phyloP scores from a whole-genome alignment of 2,113 vertebrate genomes.

The Laterallus jamaicensis region DNA sequence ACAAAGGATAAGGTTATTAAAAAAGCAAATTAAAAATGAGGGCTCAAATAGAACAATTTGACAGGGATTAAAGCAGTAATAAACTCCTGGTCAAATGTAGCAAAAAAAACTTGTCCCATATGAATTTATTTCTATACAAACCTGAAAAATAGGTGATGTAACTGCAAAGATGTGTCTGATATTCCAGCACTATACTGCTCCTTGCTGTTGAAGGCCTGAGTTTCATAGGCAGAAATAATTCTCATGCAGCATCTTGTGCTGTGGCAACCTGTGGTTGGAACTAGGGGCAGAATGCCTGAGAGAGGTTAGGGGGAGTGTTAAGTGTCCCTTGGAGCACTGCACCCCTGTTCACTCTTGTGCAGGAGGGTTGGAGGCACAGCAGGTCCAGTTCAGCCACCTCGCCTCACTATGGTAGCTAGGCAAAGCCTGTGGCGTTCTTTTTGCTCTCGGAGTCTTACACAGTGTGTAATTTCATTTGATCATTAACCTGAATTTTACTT shows the following conservation, averaged over 20 bases:
- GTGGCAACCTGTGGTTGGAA: not conserved
- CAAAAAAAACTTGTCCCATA: not conserved
- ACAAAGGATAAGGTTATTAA: not conserved
- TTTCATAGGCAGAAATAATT: not conserved
- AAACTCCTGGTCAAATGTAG: not conserved
- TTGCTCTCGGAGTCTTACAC: not conserved
- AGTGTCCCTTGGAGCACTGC: not conserved
- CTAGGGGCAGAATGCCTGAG: not conserved
- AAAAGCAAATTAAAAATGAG: not conserved
- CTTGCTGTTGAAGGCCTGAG: not conserved
- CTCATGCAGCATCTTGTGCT: not conserved
- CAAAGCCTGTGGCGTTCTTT: not conserved
- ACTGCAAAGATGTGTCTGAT: not conserved
- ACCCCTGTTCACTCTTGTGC: rapidly evolving
- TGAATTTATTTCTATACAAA: not conserved
- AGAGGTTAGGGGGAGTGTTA: rapidly evolving
- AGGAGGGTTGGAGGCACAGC: not conserved
- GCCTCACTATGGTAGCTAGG: not conserved
- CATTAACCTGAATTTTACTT: not conserved
- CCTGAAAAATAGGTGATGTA: not conserved
- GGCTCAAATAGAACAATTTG: not conserved
- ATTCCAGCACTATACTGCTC: rapidly evolving
- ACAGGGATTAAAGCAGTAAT: not conserved
- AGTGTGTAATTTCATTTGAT: not conserved
- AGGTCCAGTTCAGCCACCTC: not conserved